A percentile compares a stretch with the other conserved stretches of the same genome.
Evolutionary conservation across 2,113 vertebrate genomes (phyloP).

Genomic region (Indicator maculatus): DNA sequence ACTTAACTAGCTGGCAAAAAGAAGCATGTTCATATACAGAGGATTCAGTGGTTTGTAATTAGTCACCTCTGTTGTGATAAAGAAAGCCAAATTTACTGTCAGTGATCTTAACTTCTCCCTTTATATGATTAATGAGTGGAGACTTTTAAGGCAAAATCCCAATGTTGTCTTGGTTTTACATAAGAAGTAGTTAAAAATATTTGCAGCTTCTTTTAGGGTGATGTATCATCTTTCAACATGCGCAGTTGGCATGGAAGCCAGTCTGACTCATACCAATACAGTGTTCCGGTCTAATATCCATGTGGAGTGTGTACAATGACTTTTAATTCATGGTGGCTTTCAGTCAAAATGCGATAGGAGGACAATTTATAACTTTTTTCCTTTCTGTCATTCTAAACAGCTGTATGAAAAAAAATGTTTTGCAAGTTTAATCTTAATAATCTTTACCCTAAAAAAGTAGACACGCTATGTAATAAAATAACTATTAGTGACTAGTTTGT

Average conservation of each 20-base stretch:
- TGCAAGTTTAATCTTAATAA: constrained; percentile 83
- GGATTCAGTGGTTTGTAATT: background rate
- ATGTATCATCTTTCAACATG: background rate
- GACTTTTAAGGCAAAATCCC: background rate
- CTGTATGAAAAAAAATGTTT: constrained; percentile 78
- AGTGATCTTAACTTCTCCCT: background rate
- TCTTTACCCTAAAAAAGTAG: constrained; percentile 74
- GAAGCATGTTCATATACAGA: background rate
- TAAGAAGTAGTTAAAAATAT: background rate
- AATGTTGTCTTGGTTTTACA: background rate
- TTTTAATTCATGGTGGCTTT: background rate
- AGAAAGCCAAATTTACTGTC: background rate
- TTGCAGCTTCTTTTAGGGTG: background rate
- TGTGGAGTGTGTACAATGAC: background rate
- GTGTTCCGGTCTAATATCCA: fast-evolving
- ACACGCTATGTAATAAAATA: constrained; percentile 85
- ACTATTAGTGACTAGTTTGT: constrained; percentile 89
- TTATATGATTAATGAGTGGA: background rate
- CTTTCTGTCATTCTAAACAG: constrained; percentile 72
- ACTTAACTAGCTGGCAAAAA: background rate
- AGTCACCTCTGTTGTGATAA: background rate
- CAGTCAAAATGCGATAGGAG: background rate
- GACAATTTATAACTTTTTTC: constrained; percentile 41
- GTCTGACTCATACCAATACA: background rate
- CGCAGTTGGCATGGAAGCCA: background rate